Evolutionary conservation across 1,140 invertebrate genomes (phyloP).

Genomic region (Leguminivora glycinivorella): DNA sequence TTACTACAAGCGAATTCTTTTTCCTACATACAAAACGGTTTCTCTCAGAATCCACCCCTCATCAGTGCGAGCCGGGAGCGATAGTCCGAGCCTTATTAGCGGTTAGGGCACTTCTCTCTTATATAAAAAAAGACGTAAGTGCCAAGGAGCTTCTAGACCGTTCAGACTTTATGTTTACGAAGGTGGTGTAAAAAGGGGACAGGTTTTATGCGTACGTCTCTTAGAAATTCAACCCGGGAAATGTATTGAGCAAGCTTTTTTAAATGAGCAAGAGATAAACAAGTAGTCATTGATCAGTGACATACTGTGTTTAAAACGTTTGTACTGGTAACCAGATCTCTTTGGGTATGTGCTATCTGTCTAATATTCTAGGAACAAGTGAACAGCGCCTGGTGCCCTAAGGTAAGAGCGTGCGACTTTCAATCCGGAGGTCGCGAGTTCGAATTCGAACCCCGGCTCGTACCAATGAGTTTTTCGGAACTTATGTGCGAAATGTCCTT

Average conservation of each 20-base stretch:
- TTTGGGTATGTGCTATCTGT: neutral
- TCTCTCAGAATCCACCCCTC: conserved; percentile 16
- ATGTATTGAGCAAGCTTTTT: conserved; percentile 7
- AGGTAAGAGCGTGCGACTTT: no score
- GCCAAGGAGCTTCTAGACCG: neutral
- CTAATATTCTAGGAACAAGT: neutral
- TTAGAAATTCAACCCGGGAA: neutral
- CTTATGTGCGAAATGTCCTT: no score
- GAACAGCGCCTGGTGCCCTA: no score
- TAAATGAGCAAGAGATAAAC: neutral
- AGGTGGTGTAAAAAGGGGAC: neutral
- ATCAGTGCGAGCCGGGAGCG: conserved; percentile 17
- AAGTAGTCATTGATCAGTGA: neutral
- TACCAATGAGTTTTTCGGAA: no score
- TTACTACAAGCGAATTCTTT: no score
- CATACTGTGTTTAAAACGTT: neutral
- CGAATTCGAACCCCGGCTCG: no score
- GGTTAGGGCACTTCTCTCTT: neutral
- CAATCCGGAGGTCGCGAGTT: no score
- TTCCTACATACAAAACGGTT: neutral
- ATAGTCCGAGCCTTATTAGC: conserved; percentile 25
- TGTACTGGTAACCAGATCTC: no score
- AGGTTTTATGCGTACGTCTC: conserved; percentile 23
- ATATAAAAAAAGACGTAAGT: neutral
- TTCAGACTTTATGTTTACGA: neutral